These are phyloP conservation scores for Apogon hyalosoma DNA, from an alignment of 2,797 vertebrate species.

Conservation along the genomic window DNA sequence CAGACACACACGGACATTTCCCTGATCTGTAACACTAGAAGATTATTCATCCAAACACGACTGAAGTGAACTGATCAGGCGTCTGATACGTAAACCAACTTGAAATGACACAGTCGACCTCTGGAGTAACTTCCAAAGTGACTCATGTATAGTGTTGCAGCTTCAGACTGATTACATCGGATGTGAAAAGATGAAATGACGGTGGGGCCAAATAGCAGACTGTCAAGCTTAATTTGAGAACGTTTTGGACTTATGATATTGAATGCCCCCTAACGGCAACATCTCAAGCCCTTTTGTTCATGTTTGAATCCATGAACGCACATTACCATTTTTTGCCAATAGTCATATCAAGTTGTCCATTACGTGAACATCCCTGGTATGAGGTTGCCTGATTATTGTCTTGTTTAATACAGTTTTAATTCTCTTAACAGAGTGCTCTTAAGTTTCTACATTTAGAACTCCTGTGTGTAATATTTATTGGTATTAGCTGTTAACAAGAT, in stretches of 20 bases:
- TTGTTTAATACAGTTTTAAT: too few species aligned
- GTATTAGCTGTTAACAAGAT: too few species aligned
- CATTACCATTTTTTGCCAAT: slow-evolving; percentile 2
- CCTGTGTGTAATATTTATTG: too few species aligned
- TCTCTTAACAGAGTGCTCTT: too few species aligned
- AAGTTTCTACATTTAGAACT: too few species aligned
- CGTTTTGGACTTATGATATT: slow-evolving; percentile 33
- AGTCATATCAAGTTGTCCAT: not conserved
- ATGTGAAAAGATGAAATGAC: slow-evolving; percentile 59
- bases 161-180: slow-evolving; percentile 50
- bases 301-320: slow-evolving; percentile 13
- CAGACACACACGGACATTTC: slow-evolving; percentile 19
- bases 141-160: slow-evolving; percentile 47
- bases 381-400: not conserved
- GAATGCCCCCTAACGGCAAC: slow-evolving; percentile 30
- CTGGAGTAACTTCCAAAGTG: slow-evolving; percentile 60
- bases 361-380: not conserved
- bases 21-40: slow-evolving; percentile 17
- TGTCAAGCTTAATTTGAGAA: slow-evolving; percentile 59
- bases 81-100: slow-evolving; percentile 34
- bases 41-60: slow-evolving; percentile 30
- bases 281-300: slow-evolving; percentile 9
- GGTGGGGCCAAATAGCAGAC: slow-evolving; percentile 59
- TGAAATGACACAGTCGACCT: slow-evolving; percentile 50
- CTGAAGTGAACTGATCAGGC: slow-evolving; percentile 21